Percentiles rank a stretch among this genome's conserved stretches.
Conservation (phyloP, 2,888 invertebrate genomes). For the Microctonus aethiopoides region DNA sequence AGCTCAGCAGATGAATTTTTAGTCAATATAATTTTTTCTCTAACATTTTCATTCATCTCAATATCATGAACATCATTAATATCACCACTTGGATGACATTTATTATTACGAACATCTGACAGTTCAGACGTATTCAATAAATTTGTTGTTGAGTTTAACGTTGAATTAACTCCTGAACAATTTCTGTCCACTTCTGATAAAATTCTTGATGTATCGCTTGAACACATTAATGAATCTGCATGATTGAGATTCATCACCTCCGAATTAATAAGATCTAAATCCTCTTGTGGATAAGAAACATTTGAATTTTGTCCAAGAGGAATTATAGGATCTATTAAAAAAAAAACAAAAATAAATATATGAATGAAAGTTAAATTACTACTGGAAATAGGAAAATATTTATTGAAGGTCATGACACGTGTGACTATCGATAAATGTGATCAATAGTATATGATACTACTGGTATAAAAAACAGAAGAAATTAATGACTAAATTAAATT, state of each 20-base stretch:
- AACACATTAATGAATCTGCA: background rate
- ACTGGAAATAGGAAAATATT: background rate
- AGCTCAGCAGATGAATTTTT: background rate
- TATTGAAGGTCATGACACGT: no score
- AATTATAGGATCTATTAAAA: conserved; percentile 53
- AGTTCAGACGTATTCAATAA: background rate
- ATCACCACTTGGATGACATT: background rate
- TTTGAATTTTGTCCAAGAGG: conserved; percentile 55
- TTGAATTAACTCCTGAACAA: conserved; percentile 45
- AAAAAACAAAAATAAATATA: conserved; percentile 20
- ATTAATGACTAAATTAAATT: no score
- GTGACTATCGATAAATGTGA: no score
- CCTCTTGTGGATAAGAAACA: conserved; percentile 56
- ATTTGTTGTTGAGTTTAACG: background rate
- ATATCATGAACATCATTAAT: background rate
- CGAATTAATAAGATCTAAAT: conserved; percentile 57
- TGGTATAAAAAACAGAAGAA: no score
- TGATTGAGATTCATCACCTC: conserved; percentile 51
- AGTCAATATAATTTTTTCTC: background rate
- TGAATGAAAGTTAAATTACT: background rate
- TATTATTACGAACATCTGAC: background rate
- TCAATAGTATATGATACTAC: background rate
- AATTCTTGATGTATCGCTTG: background rate
- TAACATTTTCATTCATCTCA: background rate
- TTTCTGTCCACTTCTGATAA: conserved; percentile 36